Percentiles rank a stretch among this genome's conserved stretches.
Evolutionary conservation across 2,113 vertebrate genomes (phyloP).

Genomic region (Cephalopholis sonnerati): DNA sequence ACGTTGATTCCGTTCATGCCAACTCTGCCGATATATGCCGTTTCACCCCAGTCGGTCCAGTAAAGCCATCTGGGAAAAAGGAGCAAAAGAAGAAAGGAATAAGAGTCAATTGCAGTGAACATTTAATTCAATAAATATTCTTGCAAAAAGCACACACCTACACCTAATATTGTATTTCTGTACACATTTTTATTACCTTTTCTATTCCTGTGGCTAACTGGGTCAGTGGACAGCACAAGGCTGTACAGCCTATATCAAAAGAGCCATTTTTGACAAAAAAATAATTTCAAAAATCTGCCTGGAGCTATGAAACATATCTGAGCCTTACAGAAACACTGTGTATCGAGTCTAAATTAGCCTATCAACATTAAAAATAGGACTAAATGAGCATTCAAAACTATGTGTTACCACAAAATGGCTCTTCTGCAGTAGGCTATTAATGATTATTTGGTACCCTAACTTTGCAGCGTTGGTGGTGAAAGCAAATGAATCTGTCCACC

Average conservation of each 20-base stretch:
- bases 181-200: not conserved
- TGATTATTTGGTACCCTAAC: too few relatives aligned
- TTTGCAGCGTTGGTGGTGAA: too few relatives aligned
- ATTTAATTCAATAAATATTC: not conserved
- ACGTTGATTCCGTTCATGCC: slow-evolving; percentile 81
- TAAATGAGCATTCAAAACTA: too few relatives aligned
- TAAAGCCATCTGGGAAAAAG: slow-evolving; percentile 77
- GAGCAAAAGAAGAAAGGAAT: not conserved
- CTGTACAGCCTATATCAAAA: not conserved
- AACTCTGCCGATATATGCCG: slow-evolving; percentile 78
- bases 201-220: not conserved
- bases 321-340: too few relatives aligned
- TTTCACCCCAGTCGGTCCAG: slow-evolving; percentile 82
- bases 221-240: not conserved
- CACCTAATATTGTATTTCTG: not conserved
- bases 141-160: not conserved
- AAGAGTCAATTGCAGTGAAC: not conserved
- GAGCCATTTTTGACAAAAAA: too few relatives aligned
- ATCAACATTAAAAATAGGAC: too few relatives aligned
- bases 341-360: too few relatives aligned
- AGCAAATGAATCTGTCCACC: too few relatives aligned
- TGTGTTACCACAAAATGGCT: too few relatives aligned
- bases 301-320: too few relatives aligned
- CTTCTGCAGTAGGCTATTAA: too few relatives aligned
- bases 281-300: too few relatives aligned